Evolutionary conservation across 2,797 vertebrate genomes (phyloP), one percentile per base, ranked within the genome.

Genomic region (Agapornis canus): DNA sequence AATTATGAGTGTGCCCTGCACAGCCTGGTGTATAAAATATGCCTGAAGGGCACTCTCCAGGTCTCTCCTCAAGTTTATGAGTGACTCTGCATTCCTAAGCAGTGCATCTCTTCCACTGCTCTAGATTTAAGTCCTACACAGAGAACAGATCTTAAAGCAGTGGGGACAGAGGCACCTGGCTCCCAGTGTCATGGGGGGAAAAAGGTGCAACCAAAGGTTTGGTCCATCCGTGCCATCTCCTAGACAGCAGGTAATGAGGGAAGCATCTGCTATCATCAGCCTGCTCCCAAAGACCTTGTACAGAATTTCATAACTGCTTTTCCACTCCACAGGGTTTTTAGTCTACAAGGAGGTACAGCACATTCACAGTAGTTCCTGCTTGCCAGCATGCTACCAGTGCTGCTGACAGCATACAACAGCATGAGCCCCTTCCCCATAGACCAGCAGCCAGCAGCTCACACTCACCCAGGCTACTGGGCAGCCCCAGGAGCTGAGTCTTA

Each of bases 261-360:
- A 63, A 45, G 61, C 32, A 71, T 29, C 22, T 75, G 48, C 32
- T 39, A 72, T 64, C 47, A 73, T 31, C 64, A 82, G 21, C 35
- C n/a, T 40, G 20, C 32, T 73, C n/a, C 27, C 45, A 26, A 37
- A 48, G 5, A 18, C 37, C 13, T 32, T 25, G 22, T 32, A 11
- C 25, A 57, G 29, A 87, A 39, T 11, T 31, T 42, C 51, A 27
- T 39, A 40, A 20, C 27, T 77, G 32, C 64, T 56, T 72, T 29
- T 25, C 14, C 17, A 4, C 35, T 66, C 32, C 29, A 31, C 20
- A 25, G 19, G 19, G 7, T 31, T 86, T 89, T 82, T 76, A 39
- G 8, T 77, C 57, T 86, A 10, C n/a, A 26, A 6, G 19, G 6
- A 3, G 4, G 6, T 52, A 52, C 47, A 27, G 4, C 0, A 0